A percentile compares a stretch with the other conserved stretches of the same genome.
Conservation (phyloP, 2,113 vertebrate species). For the Ranitomeya imitator region DNA sequence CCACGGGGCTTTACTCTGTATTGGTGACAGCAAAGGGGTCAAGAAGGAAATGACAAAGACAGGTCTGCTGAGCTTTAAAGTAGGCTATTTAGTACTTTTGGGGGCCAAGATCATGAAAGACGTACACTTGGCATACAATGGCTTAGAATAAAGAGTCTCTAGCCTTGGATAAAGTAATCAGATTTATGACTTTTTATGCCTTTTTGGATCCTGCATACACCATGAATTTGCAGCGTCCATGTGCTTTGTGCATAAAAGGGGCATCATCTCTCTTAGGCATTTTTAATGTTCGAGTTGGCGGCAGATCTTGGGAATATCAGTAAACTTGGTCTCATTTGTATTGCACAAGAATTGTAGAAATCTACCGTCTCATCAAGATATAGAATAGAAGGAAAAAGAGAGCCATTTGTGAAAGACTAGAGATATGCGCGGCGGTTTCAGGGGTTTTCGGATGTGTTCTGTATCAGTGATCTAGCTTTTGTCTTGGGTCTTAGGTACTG, state of each 20-base stretch:
- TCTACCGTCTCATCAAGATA: conserved; percentile 54
- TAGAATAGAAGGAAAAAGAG: conserved; percentile 17
- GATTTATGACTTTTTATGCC: conserved; percentile 7
- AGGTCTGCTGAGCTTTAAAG: conserved; percentile 31
- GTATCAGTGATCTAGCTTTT: conserved; percentile 60
- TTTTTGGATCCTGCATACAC: neutral
- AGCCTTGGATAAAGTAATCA: neutral
- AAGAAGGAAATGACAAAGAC: conserved; percentile 50
- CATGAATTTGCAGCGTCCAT: conserved; percentile 10
- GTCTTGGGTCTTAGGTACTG: conserved; percentile 53
- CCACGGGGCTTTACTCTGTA: conserved; percentile 15
- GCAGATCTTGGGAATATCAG: conserved; percentile 42
- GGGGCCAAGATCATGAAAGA: neutral
- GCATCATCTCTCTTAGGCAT: conserved; percentile 30
- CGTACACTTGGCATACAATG: conserved; percentile 8
- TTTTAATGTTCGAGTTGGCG: conserved; percentile 22
- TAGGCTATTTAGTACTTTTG: conserved; percentile 35
- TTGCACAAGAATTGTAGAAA: conserved; percentile 37
- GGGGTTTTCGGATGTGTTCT: conserved; percentile 57
- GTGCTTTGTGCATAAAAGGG: neutral
- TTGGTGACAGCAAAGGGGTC: conserved; percentile 22
- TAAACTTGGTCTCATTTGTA: conserved; percentile 42
- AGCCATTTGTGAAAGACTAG: conserved; percentile 3
- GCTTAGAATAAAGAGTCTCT: neutral
- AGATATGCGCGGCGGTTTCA: conserved; percentile 54